A percentile compares a stretch with the other conserved stretches of the same genome.
These are phyloP conservation scores for Gymnopithys bicolor DNA, from an alignment of 2,797 vertebrate species.

Conservation along the genomic window DNA sequence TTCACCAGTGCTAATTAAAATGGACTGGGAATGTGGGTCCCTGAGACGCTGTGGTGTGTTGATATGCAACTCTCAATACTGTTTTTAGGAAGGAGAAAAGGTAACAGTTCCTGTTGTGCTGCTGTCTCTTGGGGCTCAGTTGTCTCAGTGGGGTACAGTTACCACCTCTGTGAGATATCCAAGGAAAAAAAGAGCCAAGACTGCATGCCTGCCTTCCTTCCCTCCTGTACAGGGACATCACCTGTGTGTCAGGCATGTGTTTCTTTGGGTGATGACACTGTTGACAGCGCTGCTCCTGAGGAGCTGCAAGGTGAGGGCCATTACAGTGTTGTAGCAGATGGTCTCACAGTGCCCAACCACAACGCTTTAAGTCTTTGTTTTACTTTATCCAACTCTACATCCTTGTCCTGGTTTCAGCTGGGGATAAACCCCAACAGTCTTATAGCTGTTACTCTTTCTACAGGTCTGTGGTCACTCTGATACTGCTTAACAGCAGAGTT, in stretches of 20 bases:
- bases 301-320: accelerated
- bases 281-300: not conserved
- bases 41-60: not conserved
- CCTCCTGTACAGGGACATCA: not conserved
- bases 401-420: not conserved
- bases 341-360: not conserved
- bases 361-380: not conserved
- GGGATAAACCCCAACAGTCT: not conserved
- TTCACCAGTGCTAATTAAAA: not conserved
- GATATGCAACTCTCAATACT: not conserved
- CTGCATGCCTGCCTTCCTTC: not conserved
- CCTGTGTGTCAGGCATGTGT: accelerated
- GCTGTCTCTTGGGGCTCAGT: not conserved
- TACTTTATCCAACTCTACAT: not conserved
- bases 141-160: not conserved
- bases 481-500: not conserved
- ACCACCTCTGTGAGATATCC: not conserved
- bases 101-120: not conserved
- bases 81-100: not conserved
- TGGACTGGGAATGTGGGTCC: not conserved
- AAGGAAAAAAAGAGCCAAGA: not conserved
- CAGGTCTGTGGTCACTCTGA: not conserved
- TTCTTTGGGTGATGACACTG: not conserved
- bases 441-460: not conserved
- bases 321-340: not conserved